Evolutionary conservation across 2,888 invertebrate genomes (phyloP), one percentile per base, ranked within the genome.

Genomic region (Sepiola atlantica): DNA sequence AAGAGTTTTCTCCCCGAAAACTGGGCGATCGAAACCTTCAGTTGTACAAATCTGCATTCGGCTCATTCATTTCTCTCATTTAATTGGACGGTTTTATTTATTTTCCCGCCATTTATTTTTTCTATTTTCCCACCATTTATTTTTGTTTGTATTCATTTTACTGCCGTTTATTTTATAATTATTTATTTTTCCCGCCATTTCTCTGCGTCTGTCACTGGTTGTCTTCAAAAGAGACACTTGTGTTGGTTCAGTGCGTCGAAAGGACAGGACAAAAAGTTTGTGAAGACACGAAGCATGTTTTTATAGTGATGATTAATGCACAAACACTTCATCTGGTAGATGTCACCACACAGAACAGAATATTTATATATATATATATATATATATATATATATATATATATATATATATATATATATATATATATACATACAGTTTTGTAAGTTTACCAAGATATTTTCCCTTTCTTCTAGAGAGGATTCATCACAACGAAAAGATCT

Each of bases 51-150:
- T 77, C 28, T 77, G 77, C 77, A 77, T 77, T 77, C 77, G 77
- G n/a, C 77, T 77, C 77, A 77, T 77, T 77, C 77, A 77, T 77
- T 77, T 77, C n/a, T n/a, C 77, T 77, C n/a, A 77, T 77, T 28
- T 77, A 28, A n/a, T 77, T 77, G 61, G 14, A n/a, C 45, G 45
- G 45, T 45, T 45, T 45, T 45, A 45, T 45, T 45, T 45, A 45
- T 77, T n/a, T 77, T 77, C 18, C 16, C 77, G 28, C 77, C 10
- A 77, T 77, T 45, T 45, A 14, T n/a, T n/a, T 77, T 45, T 45
- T 45, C 8, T 8, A 45, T 77, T n/a, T 77, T 77, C 18, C 16
- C 77, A 14, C 28, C 14, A 77, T 77, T 4, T 45, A 14, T n/a
- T n/a, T 77, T n/a, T 28, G 28, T 77, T n/a, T 77, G 28, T 77